Conservation (phyloP, 2,888 invertebrate species). For the Opisthograptis luteolata region DNA sequence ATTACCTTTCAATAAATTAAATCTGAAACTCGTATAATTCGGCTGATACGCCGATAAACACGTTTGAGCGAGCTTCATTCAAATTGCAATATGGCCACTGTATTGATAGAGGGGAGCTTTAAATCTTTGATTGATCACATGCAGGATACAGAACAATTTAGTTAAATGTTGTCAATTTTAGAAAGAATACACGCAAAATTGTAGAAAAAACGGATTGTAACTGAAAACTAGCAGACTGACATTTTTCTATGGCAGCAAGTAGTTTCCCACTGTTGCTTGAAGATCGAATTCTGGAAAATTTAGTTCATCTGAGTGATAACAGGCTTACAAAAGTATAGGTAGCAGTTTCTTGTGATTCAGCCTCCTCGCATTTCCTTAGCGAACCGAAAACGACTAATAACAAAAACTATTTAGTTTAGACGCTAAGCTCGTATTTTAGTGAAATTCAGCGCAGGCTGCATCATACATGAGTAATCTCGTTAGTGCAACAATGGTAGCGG, state of each 20-base stretch:
- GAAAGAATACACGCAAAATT: neutral
- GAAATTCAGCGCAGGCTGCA: slow-evolving; percentile 61
- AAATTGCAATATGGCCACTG: slow-evolving; percentile 55
- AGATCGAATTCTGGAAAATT: no score
- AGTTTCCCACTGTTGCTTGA: no score
- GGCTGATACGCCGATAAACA: slow-evolving; percentile 53
- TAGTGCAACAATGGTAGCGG: slow-evolving; percentile 63
- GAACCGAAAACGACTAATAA: slow-evolving; percentile 31
- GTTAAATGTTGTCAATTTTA: slow-evolving; percentile 14
- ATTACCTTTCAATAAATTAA: slow-evolving; percentile 26
- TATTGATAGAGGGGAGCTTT: slow-evolving; percentile 54
- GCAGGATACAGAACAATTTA: slow-evolving; percentile 34
- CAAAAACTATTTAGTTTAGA: slow-evolving; percentile 56
- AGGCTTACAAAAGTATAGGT: no score
- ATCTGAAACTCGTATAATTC: slow-evolving; percentile 53
- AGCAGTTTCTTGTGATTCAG: neutral
- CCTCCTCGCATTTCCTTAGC: slow-evolving; percentile 4
- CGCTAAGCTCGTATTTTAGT: slow-evolving; percentile 64
- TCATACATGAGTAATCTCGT: slow-evolving; percentile 69
- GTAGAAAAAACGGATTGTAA: no score
- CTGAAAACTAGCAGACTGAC: no score
- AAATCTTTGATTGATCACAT: slow-evolving; percentile 64
- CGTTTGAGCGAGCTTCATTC: slow-evolving; percentile 60
- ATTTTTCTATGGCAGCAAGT: no score
- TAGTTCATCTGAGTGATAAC: no score